These are phyloP conservation scores for Sialia sialis DNA, from an alignment of 2,113 vertebrate genomes.

Conservation along the genomic window DNA sequence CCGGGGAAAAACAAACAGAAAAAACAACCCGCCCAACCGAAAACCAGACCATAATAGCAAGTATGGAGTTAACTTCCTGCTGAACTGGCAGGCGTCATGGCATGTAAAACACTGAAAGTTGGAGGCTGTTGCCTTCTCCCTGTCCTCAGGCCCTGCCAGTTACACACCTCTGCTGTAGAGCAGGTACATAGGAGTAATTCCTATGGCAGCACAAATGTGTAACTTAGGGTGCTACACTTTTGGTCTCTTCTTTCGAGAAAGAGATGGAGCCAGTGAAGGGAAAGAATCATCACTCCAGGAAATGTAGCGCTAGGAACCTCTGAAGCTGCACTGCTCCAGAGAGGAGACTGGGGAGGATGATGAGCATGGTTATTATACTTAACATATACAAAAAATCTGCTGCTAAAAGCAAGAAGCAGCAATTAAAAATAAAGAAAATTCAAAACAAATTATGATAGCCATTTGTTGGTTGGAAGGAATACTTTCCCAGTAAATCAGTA, in stretches of 20 bases:
- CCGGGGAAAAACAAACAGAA: rapidly evolving
- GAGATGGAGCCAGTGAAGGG: not conserved
- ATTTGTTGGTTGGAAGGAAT: not conserved
- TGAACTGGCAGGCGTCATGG: not conserved
- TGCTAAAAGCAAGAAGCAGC: not conserved
- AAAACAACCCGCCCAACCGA: rapidly evolving
- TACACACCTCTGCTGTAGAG: not conserved
- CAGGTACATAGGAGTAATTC: not conserved
- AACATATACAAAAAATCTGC: not conserved
- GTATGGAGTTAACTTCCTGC: not conserved
- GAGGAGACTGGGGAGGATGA: not conserved
- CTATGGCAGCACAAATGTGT: rapidly evolving
- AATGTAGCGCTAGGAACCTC: not conserved
- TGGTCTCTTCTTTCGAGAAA: not conserved
- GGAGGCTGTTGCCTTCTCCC: not conserved
- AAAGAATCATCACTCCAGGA: not conserved
- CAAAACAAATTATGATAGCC: not conserved
- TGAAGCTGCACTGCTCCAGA: not conserved
- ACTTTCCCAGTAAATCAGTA: not conserved
- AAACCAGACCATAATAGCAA: not conserved
- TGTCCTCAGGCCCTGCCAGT: not conserved
- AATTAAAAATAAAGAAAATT: not conserved
- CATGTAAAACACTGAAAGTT: not conserved
- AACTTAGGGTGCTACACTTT: not conserved
- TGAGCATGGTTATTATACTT: not conserved